Conservation (phyloP, 92 coral and sea anemone species). For the Paragorgia papillata region DNA sequence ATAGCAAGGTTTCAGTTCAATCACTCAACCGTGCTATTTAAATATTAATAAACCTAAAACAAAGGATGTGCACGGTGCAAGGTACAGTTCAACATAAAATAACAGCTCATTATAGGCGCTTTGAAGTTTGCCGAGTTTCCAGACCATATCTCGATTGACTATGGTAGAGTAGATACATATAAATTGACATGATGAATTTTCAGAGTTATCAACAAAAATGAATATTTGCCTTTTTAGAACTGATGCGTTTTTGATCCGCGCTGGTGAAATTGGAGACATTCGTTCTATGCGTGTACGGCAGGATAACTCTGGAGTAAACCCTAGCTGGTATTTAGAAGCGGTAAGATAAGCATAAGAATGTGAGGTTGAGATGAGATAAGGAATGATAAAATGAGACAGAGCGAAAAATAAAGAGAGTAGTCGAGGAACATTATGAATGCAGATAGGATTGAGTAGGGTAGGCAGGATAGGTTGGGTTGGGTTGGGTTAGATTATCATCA, state of each 20-base stretch:
- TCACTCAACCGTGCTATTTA: too few relatives aligned
- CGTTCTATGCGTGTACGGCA: constrained; percentile 32
- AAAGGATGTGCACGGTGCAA: too few relatives aligned
- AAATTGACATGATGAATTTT: too few relatives aligned
- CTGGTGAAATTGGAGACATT: constrained; percentile 27
- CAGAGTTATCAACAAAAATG: too few relatives aligned
- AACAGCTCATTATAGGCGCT: too few relatives aligned
- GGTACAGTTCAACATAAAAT: too few relatives aligned
- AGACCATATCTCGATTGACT: too few relatives aligned
- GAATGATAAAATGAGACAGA: background rate
- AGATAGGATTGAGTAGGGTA: background rate
- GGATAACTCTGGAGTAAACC: constrained; percentile 23
- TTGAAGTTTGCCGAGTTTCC: too few relatives aligned
- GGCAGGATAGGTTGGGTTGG: background rate
- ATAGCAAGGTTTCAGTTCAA: too few relatives aligned
- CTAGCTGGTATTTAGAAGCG: constrained; percentile 31
- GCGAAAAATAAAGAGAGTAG: background rate
- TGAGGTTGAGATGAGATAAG: background rate
- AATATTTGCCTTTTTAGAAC: constrained; percentile 14
- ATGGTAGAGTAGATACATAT: too few relatives aligned
- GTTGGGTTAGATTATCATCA: too few relatives aligned
- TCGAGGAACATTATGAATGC: background rate
- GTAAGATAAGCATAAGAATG: background rate
- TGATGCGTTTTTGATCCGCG: constrained; percentile 22
- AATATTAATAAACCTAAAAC: too few relatives aligned